Base-by-base conservation (phyloP, 2,113 vertebrate species). In the Archocentrus centrarchus region DNA sequence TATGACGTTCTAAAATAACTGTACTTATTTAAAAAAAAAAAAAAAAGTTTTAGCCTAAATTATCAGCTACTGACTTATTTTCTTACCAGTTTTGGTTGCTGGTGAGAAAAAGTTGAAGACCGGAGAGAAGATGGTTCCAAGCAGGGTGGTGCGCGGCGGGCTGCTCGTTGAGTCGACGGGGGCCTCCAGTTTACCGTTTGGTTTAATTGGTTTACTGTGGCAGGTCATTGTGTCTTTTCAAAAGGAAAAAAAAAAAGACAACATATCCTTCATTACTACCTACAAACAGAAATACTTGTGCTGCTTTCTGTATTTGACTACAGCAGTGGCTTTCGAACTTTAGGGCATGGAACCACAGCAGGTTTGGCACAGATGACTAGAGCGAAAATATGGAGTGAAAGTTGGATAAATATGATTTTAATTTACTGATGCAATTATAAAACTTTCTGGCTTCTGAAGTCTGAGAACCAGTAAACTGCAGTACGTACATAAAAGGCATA, bases 21-120 rank as follows among this genome's bases (percentile, higher is more conserved):
- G 41, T 11, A 44, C 35, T 37, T 39, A 4, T 35, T 6, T 35
- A 35, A 35, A 35, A 7, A 35, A 35, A 35, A 35, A 35, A 35
- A 35, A 7, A 7, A 35, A 30, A 30, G 30, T 30, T 30, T 30
- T 30, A 30, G 30, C 35, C 35, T 35, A 35, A 35, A 35, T 35
- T 35, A 39, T 10, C 37, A 39, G 8, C 44, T 47, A 47, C 4
- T 0, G 2, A 24, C 20, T 73, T 11, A 5, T 63, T 83, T 95
- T 24, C 59, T 73, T 95, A 99, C 98, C 98, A 94, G 98, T 99
- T 97, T 99, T 99, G 94, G 97, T 99, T 96, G 98, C 97, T 96
- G 98, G 98, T 96, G 98, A 99, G 95, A 99, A 99, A 93, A 99
- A 99, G 96, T 98, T 99, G 94, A 99, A 99, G 86, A 99, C 98